Evolutionary conservation across 2,113 vertebrate genomes (phyloP).

Genomic region (Danio rerio): DNA sequence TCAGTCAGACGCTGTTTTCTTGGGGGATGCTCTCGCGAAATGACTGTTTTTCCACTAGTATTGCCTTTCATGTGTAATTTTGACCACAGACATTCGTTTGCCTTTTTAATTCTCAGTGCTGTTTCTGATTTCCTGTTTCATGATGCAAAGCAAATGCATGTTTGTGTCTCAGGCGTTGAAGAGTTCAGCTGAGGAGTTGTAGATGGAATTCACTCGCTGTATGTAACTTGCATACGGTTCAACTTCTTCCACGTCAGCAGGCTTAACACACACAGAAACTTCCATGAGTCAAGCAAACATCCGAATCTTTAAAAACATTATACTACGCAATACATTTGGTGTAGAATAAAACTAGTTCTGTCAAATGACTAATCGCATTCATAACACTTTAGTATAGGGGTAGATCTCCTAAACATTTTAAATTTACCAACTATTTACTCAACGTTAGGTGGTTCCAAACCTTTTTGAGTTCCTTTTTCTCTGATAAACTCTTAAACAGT

Average conservation of each 20-base stretch:
- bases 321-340: not conserved
- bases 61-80: conserved; percentile 31
- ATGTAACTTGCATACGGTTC: conserved; percentile 78
- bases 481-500: too few relatives aligned
- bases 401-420: too few relatives aligned
- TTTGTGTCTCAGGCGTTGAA: conserved; percentile 53
- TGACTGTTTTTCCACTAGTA: conserved; percentile 40
- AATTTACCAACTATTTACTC: too few relatives aligned
- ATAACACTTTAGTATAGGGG: too few relatives aligned
- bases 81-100: conserved; percentile 35
- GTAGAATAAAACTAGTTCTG: not conserved
- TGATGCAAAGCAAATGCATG: not conserved
- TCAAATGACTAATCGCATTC: too few relatives aligned
- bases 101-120: not conserved
- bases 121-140: conserved; percentile 8
- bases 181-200: conserved; percentile 72
- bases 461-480: too few relatives aligned
- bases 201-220: conserved; percentile 80
- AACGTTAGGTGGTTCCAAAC: too few relatives aligned
- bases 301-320: not conserved
- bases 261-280: conserved; percentile 44
- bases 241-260: conserved; percentile 73
- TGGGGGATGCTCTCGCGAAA: conserved; percentile 32
- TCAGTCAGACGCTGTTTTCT: conserved; percentile 8
- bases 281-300: not conserved